Percentiles rank a stretch among this genome's conserved stretches.
phyloP scores from a whole-genome alignment of 2,113 vertebrate genomes.

The Okapia johnstoni region DNA sequence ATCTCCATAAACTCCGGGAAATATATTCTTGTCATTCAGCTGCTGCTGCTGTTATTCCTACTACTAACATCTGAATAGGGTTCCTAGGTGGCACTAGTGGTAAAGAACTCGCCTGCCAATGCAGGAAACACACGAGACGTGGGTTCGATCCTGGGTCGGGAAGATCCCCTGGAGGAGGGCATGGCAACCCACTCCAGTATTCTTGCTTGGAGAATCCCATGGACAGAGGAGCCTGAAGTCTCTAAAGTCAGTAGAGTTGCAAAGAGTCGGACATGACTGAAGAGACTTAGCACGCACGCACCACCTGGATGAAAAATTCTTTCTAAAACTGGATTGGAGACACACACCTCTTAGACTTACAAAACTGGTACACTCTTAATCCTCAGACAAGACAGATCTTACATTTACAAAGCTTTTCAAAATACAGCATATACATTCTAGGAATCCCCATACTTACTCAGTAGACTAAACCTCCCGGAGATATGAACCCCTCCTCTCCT shows the following conservation, averaged over 20 bases:
- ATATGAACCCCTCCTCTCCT: neutral
- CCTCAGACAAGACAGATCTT: neutral
- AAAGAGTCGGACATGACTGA: neutral
- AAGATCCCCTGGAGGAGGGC: neutral
- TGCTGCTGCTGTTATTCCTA: neutral
- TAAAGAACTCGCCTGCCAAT: neutral
- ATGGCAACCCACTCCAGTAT: neutral
- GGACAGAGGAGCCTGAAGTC: neutral
- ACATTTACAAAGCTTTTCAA: neutral
- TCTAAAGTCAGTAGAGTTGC: neutral
- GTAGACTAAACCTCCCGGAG: neutral
- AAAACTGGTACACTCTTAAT: neutral
- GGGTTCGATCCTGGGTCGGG: neutral
- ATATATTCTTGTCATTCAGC: neutral
- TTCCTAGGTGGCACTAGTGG: neutral
- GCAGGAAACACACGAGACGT: neutral
- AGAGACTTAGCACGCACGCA: rapidly evolving
- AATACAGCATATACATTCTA: neutral
- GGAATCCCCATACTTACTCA: neutral
- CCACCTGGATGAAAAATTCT: neutral
- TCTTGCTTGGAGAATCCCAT: neutral
- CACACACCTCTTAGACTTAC: neutral
- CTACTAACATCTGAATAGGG: neutral
- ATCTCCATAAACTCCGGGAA: neutral
- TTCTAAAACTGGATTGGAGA: neutral